Percentiles rank a stretch among this genome's conserved stretches.
Conservation (phyloP, 2,797 vertebrate genomes). For the Lepus oiostolus region DNA sequence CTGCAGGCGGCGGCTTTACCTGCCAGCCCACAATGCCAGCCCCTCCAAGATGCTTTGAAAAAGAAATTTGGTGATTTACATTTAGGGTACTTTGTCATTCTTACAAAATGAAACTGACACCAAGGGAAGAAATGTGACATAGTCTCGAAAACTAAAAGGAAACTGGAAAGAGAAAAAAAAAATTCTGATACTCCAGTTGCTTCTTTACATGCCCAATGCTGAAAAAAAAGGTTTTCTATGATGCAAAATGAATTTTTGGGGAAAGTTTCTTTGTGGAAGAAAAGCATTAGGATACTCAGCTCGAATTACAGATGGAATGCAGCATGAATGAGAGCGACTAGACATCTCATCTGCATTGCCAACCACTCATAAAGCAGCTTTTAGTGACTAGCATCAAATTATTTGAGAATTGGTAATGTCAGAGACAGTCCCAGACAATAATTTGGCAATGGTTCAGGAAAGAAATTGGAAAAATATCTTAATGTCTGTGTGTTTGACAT, state of each 20-base stretch:
- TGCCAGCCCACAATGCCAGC: too few relatives aligned
- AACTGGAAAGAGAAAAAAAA: not conserved
- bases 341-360: not conserved
- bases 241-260: slow-evolving; percentile 5
- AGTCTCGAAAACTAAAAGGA: not conserved
- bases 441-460: not conserved
- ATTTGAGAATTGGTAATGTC: not conserved
- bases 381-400: not conserved
- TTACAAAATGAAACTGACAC: slow-evolving; percentile 20
- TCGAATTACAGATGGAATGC: not conserved
- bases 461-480: not conserved
- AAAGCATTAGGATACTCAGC: not conserved
- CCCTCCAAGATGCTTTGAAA: not conserved
- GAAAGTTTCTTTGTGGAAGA: not conserved
- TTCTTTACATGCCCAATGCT: too few relatives aligned
- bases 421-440: not conserved
- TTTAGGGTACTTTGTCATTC: slow-evolving; percentile 16
- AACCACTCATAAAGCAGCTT: slow-evolving; percentile 1
- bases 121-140: not conserved
- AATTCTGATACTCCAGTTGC: not conserved
- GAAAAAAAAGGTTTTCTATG: slow-evolving; percentile 15
- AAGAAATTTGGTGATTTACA: not conserved
- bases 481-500: not conserved
- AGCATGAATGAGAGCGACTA: not conserved
- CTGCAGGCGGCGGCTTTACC: too few relatives aligned